A percentile compares a stretch with the other conserved stretches of the same genome.
These are phyloP conservation scores for Tympanoctomys barrerae DNA, from an alignment of 2,797 vertebrate species.

Conservation along the genomic window DNA sequence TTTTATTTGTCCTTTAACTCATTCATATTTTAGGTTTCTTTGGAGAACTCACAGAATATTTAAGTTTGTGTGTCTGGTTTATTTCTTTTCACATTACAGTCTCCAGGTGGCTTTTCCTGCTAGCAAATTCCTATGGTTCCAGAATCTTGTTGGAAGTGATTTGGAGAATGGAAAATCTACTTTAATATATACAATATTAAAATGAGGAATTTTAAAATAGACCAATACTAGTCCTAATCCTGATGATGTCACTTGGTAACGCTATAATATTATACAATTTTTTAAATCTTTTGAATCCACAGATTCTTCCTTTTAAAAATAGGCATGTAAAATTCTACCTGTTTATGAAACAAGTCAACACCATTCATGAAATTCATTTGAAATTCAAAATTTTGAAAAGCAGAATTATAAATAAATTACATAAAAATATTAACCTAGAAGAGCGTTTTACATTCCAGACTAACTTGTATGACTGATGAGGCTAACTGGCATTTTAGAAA, in stretches of 20 bases:
- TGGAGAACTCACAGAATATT: background rate
- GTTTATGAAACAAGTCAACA: background rate
- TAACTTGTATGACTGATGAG: background rate
- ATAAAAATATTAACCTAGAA: constrained; percentile 4
- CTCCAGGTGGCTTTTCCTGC: background rate
- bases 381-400: constrained; percentile 14
- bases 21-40: background rate
- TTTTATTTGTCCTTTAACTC: background rate
- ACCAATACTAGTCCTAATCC: background rate
- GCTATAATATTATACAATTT: constrained; percentile 7
- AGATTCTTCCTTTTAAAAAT: constrained; percentile 15
- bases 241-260: background rate
- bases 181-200: background rate
- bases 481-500: constrained; percentile 33
- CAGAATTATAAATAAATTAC: constrained; percentile 17
- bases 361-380: constrained; percentile 21
- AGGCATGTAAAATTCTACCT: background rate
- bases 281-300: background rate
- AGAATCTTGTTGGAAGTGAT: background rate
- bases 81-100: background rate
- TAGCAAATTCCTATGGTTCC: background rate
- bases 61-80: background rate
- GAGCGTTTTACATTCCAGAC: constrained; percentile 9
- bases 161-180: background rate
- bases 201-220: background rate